phyloP scores from a whole-genome alignment of 2,113 vertebrate genomes.

The Takifugu flavidus region DNA sequence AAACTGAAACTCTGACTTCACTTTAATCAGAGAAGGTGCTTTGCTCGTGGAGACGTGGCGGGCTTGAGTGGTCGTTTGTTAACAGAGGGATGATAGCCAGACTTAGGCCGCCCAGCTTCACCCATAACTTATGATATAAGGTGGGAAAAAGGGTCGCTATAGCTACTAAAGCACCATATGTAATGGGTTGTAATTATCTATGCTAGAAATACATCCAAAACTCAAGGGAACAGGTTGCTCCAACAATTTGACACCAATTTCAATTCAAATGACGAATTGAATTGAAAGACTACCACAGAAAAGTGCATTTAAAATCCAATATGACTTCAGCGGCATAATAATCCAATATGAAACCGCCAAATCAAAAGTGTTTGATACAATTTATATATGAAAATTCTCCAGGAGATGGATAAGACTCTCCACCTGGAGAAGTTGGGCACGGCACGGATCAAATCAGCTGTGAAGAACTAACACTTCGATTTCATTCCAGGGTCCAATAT shows the following conservation, averaged over 20 bases:
- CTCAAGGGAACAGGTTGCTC: not conserved
- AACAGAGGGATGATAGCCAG: too few species aligned
- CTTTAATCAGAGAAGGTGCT: too few species aligned
- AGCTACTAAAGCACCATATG: too few species aligned
- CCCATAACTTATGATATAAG: too few species aligned
- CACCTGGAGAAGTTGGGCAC: not conserved
- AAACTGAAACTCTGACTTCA: too few species aligned
- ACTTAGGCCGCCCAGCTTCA: too few species aligned
- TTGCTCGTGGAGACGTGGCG: too few species aligned
- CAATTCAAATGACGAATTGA: not conserved
- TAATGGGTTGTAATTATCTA: not conserved
- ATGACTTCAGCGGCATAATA: not conserved
- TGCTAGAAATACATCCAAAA: not conserved
- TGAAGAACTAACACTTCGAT: constrained; percentile 8
- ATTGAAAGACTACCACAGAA: not conserved
- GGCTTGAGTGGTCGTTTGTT: too few species aligned
- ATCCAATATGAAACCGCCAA: constrained; percentile 1
- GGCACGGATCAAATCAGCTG: constrained; percentile 16
- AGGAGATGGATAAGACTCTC: not conserved
- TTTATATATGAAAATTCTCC: not conserved
- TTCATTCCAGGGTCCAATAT: constrained; percentile 11
- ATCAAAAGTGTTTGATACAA: not conserved
- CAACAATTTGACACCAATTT: not conserved
- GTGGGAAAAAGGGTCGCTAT: too few species aligned
- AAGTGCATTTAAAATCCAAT: not conserved